phyloP scores from a whole-genome alignment of 2,113 vertebrate genomes.

The Cairina moschata region DNA sequence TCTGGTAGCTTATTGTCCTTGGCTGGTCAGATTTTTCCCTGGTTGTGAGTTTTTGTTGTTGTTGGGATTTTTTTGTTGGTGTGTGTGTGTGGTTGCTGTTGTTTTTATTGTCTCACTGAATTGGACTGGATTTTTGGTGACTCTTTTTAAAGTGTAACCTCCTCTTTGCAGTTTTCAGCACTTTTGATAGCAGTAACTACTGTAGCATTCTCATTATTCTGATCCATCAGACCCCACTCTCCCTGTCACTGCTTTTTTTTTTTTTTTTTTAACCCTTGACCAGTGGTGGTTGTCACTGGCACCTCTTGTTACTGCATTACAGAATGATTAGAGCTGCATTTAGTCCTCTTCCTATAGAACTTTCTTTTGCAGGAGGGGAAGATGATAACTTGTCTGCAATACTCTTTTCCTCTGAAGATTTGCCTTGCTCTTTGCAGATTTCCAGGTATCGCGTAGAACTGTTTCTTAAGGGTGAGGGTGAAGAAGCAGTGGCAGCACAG shows the following conservation, averaged over 20 bases:
- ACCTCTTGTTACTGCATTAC: background rate
- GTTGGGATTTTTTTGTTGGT: fast-evolving
- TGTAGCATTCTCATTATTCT: background rate
- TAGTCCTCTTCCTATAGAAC: background rate
- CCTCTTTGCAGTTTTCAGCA: background rate
- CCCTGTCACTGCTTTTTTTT: background rate
- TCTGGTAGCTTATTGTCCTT: background rate
- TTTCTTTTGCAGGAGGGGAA: background rate
- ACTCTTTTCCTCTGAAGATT: background rate
- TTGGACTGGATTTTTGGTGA: background rate
- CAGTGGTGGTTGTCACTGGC: background rate
- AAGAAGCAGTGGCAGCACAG: background rate
- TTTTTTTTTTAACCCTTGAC: background rate
- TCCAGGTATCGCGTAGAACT: background rate
- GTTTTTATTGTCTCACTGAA: background rate
- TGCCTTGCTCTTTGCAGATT: background rate
- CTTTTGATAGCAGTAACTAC: background rate
- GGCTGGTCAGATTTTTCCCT: background rate
- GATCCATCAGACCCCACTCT: background rate
- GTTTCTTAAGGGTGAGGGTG: background rate
- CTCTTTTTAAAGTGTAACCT: background rate
- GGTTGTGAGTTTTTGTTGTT: background rate
- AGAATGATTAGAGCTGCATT: background rate
- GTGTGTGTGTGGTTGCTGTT: no score
- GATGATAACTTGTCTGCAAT: background rate